phyloP scores from a whole-genome alignment of 2,888 invertebrate species.

The Drosophila recens region DNA sequence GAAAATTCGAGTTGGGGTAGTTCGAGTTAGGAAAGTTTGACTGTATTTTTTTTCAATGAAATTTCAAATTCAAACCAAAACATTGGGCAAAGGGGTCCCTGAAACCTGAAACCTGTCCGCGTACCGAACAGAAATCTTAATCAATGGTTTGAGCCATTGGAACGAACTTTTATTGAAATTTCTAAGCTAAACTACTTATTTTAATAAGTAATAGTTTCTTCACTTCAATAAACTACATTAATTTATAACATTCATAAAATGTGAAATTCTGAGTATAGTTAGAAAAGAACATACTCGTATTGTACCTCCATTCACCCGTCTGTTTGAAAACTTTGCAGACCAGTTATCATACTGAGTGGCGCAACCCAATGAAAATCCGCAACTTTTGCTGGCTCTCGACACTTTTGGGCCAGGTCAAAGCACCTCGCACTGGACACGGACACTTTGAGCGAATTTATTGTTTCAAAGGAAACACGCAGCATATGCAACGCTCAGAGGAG shows the following conservation, averaged over 20 bases:
- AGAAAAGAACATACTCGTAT: background rate
- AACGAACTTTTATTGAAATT: no score
- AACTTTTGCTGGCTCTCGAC: slow-evolving; percentile 54
- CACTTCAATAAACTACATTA: background rate
- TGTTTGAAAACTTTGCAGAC: slow-evolving; percentile 41
- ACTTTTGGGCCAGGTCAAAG: slow-evolving; percentile 68
- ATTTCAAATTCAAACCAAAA: no score
- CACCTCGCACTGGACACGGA: slow-evolving; percentile 53
- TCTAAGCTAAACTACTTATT: background rate
- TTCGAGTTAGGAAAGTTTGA: no score
- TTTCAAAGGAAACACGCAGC: slow-evolving; percentile 68
- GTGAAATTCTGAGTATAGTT: slow-evolving; percentile 2
- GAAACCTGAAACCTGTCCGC: no score
- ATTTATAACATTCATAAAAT: slow-evolving; percentile 1
- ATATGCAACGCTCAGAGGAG: slow-evolving; percentile 54
- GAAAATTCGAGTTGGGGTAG: no score
- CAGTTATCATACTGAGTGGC: slow-evolving; percentile 25
- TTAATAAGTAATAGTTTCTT: background rate
- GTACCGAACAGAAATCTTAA: no score
- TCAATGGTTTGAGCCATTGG: no score
- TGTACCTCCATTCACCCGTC: background rate
- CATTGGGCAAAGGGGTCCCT: no score
- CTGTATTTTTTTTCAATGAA: no score
- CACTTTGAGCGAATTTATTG: slow-evolving; percentile 69
- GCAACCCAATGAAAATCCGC: slow-evolving; percentile 48